Conservation (phyloP, 1,140 invertebrate species). For the Lineus longissimus region DNA sequence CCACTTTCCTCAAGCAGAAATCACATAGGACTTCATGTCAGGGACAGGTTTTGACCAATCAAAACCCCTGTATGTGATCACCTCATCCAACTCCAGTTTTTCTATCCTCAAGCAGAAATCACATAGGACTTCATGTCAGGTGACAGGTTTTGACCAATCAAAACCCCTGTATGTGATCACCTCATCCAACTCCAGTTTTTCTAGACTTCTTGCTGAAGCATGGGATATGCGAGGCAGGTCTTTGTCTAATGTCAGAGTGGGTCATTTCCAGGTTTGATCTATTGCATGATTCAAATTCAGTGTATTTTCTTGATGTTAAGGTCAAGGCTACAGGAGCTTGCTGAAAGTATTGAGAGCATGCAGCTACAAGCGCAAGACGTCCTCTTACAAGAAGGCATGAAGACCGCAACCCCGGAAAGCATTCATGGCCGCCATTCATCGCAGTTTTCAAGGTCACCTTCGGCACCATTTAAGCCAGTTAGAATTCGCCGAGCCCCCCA, state of each 20-base stretch:
- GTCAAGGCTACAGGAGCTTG: slow-evolving; percentile 30
- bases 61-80: too few species aligned
- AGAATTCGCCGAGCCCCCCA: slow-evolving; percentile 17
- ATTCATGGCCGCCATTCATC: neutral
- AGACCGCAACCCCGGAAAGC: neutral
- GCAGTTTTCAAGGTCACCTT: neutral
- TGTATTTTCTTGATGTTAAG: slow-evolving; percentile 14
- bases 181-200: too few species aligned
- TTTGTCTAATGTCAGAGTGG: too few species aligned
- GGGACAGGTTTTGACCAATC: neutral
- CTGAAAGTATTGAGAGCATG: slow-evolving; percentile 21
- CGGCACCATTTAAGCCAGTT: slow-evolving; percentile 17
- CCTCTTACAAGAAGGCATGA: neutral
- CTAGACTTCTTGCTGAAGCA: too few species aligned
- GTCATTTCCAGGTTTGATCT: too few species aligned
- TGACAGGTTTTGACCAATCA: too few species aligned
- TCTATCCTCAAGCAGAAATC: too few species aligned
- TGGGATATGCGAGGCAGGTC: too few species aligned
- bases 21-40: neutral
- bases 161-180: too few species aligned
- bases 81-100: too few species aligned
- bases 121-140: too few species aligned
- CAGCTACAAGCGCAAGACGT: slow-evolving; percentile 1
- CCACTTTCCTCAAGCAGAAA: too few species aligned
- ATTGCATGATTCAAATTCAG: neutral